Evolutionary conservation across 2,113 vertebrate species (phyloP).

Genomic region (Hiodon alosoides): DNA sequence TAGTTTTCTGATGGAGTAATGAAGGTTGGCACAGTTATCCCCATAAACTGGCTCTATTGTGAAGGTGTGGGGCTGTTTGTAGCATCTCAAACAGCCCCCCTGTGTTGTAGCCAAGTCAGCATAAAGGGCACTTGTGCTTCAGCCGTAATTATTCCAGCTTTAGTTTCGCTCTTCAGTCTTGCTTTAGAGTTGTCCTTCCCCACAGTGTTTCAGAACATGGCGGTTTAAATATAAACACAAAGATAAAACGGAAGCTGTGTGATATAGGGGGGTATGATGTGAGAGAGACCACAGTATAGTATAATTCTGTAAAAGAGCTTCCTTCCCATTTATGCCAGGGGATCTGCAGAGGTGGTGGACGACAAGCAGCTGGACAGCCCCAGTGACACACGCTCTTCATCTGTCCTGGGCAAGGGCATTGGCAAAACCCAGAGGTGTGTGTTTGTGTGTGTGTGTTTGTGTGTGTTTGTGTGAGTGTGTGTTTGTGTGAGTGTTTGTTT

Average conservation of each 20-base stretch:
- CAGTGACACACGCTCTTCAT: slow-evolving; percentile 26
- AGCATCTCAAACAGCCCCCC: slow-evolving; percentile 8
- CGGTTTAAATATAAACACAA: neutral
- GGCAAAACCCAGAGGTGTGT: slow-evolving; percentile 40
- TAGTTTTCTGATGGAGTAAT: neutral
- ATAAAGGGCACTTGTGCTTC: slow-evolving; percentile 21
- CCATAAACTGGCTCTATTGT: neutral
- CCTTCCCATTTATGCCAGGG: slow-evolving; percentile 22
- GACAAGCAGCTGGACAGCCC: slow-evolving; percentile 30
- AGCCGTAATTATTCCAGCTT: slow-evolving; percentile 10
- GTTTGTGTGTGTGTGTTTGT: neutral
- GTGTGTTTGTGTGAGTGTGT: neutral
- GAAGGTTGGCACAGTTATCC: neutral
- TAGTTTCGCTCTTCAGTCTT: neutral
- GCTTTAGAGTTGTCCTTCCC: too few species aligned
- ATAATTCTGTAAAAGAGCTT: neutral
- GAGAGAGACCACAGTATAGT: neutral
- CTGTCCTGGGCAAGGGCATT: slow-evolving; percentile 30
- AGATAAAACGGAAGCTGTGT: neutral
- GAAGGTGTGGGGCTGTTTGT: neutral
- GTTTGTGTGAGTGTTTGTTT: neutral
- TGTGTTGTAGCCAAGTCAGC: slow-evolving; percentile 17
- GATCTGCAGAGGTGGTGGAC: slow-evolving; percentile 28
- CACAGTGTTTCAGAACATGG: neutral
- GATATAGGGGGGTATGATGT: neutral